These are phyloP conservation scores for Sinodicranocentrus sp. DNA, from an alignment of 2,888 invertebrate species.

Conservation along the genomic window DNA sequence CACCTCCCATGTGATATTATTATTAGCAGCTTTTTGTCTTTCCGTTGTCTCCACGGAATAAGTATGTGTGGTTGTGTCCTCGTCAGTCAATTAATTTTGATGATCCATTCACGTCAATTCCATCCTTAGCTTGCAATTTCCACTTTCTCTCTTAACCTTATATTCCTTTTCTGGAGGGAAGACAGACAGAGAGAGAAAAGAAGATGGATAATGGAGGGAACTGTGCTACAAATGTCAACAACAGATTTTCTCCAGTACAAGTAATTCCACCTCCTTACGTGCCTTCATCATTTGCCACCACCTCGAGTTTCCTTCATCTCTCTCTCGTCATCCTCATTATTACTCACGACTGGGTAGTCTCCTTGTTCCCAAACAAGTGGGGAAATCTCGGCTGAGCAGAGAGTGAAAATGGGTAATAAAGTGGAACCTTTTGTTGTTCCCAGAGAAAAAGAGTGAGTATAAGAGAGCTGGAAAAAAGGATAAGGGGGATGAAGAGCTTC, in stretches of 20 bases:
- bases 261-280: constrained; percentile 39
- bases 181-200: neutral
- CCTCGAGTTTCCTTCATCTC: neutral
- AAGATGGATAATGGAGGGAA: constrained; percentile 12
- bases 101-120: constrained; percentile 61
- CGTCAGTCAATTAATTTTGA: constrained; percentile 60
- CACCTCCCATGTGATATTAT: constrained; percentile 36
- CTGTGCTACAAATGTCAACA: constrained; percentile 59
- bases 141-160: no score
- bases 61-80: constrained; percentile 4
- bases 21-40: neutral
- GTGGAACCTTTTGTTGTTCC: constrained; percentile 30
- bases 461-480: neutral
- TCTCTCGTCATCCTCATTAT: no score
- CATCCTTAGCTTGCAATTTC: no score
- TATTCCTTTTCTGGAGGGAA: no score
- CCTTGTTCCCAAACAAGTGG: constrained; percentile 7
- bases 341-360: neutral
- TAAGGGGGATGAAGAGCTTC: neutral
- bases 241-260: constrained; percentile 52
- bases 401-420: constrained; percentile 35
- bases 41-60: neutral
- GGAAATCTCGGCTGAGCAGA: constrained; percentile 21
- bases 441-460: neutral
- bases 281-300: constrained; percentile 20